These are phyloP conservation scores for Melitaea cinxia DNA, from an alignment of 1,140 invertebrate genomes.

Conservation along the genomic window DNA sequence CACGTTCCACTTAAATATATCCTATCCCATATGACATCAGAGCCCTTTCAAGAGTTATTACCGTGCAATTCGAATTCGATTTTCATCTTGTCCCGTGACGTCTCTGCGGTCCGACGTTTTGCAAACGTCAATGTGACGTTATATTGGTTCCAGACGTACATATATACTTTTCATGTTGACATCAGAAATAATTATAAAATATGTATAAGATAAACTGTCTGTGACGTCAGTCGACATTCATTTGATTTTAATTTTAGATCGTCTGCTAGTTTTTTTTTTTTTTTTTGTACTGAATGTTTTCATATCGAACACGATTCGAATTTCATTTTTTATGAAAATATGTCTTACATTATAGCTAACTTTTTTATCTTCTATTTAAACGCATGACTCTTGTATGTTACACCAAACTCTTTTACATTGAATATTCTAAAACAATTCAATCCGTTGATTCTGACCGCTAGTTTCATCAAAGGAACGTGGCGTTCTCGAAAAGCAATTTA, in stretches of 20 bases:
- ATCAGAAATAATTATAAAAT: constrained; percentile 45
- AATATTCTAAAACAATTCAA: constrained; percentile 34
- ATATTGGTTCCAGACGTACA: constrained; percentile 47
- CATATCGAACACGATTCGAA: background rate
- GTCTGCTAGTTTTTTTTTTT: constrained; percentile 29
- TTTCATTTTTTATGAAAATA: background rate
- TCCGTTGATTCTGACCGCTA: too few relatives aligned
- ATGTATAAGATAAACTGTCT: constrained; percentile 24
- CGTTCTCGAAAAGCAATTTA: constrained; percentile 49
- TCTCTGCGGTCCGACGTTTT: constrained; percentile 44
- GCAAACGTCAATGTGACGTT: constrained; percentile 63
- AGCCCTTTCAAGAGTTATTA: constrained; percentile 41
- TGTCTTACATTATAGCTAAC: too few relatives aligned
- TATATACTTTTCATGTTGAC: constrained; percentile 38
- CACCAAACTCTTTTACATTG: background rate
- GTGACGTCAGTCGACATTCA: constrained; percentile 40
- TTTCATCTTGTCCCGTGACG: constrained; percentile 37
- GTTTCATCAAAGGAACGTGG: constrained; percentile 41
- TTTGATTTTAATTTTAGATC: constrained; percentile 42
- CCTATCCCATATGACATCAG: constrained; percentile 35
- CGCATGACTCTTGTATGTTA: too few relatives aligned
- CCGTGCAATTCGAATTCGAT: constrained; percentile 31
- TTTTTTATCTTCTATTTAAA: too few relatives aligned
- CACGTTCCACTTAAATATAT: constrained; percentile 47
- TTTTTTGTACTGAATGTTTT: constrained; percentile 33